These are phyloP conservation scores for Lepeophtheirus salmonis DNA, from an alignment of 1,140 invertebrate species.

Conservation along the genomic window DNA sequence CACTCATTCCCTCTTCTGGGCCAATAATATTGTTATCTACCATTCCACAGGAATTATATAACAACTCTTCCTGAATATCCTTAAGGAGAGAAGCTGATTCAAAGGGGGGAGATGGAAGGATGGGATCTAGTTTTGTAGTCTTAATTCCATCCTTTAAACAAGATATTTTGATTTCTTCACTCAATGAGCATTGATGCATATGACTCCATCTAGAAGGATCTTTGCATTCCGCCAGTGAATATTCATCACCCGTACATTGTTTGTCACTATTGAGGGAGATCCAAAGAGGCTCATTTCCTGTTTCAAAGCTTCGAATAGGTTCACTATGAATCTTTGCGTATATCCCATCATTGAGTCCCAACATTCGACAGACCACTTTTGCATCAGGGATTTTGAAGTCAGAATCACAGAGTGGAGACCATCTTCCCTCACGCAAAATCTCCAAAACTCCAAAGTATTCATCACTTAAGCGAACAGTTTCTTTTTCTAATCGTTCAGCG, in stretches of 20 bases:
- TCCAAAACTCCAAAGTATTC: neutral
- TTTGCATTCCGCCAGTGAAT: constrained; percentile 1
- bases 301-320: too few species aligned
- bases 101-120: too few species aligned
- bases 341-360: neutral
- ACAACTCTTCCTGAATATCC: too few species aligned
- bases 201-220: too few species aligned
- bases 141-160: too few species aligned
- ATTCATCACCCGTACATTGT: constrained; percentile 8
- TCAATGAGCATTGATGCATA: too few species aligned
- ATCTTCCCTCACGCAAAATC: constrained; percentile 2
- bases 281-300: constrained; percentile 3
- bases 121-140: too few species aligned
- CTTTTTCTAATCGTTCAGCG: neutral
- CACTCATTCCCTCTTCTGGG: neutral
- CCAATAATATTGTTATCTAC: neutral
- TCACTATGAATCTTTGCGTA: too few species aligned
- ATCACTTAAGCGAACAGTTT: neutral
- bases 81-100: too few species aligned
- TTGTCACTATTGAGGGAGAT: neutral
- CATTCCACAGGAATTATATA: too few species aligned
- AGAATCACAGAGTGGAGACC: constrained; percentile 19
- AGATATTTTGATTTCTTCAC: too few species aligned
- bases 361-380: constrained; percentile 18
- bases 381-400: constrained; percentile 21